Evolutionary conservation across 2,113 vertebrate genomes (phyloP), one percentile per base, ranked within the genome.

Genomic region (Sylvilagus bachmani): DNA sequence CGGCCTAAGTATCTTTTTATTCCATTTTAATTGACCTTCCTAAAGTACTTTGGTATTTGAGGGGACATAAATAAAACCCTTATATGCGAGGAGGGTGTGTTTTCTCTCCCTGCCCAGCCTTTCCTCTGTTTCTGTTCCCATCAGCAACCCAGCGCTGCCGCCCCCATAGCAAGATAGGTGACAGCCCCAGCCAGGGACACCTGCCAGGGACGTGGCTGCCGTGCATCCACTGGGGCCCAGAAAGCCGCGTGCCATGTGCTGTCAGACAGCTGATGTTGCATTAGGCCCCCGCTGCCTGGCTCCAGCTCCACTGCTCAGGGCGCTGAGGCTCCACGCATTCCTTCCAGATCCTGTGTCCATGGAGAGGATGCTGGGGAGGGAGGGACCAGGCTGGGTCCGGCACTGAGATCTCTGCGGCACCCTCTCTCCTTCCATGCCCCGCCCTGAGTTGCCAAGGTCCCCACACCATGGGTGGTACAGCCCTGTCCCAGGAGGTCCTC

Each of bases 191-290:
- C 21, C 58, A 44, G 44, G 44, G 44, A 44, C 79, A 25, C 31
- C 61, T 11, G 51, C 64, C 85, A 6, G 14, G 19, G 31, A 9
- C 2, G 27, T 24, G 83, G 94, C 96, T 74, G 55, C 16, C 17
- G 55, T 58, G 55, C 55, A 21, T 58, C 13, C 14, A 19, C 3
- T 44, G 84, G 81, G 91, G 93, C 81, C 92, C 95, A 73, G 84
- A 95, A 36, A 94, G 74, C 21, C 0, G 91, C 66, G 92, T 78
- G 97, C 98, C 95, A 91, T 69, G 0, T 61, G 2, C 94, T 96
- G 96, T 96, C 97, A 96, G 75, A 80, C 11, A 25, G 94, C 97
- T 97, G 97, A 96, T 75, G 97, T 94, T 79, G 4, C 0, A 80
- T 97, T 95, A 97, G 91, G 87, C 49, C 77, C 17, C 93, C 6